phyloP scores from a whole-genome alignment of 1,140 invertebrate species.

The Hycleus cichorii region DNA sequence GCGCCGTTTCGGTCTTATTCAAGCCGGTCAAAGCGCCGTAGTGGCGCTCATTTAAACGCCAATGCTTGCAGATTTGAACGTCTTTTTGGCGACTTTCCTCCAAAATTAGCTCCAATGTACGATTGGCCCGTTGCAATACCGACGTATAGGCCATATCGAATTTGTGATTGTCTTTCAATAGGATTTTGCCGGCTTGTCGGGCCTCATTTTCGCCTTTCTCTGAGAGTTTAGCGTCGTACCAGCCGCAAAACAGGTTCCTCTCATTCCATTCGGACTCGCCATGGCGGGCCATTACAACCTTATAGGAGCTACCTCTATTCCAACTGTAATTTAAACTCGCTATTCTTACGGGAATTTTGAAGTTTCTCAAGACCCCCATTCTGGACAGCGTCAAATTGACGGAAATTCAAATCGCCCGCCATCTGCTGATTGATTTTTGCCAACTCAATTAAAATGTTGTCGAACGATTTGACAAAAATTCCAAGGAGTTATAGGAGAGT shows the following conservation, averaged over 20 bases:
- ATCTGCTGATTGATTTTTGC: no score
- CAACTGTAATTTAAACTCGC: no score
- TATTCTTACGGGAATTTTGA: no score
- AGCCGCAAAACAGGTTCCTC: constrained; percentile 65
- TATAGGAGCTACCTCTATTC: background rate
- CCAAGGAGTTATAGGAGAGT: no score
- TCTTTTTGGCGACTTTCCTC: constrained; percentile 50
- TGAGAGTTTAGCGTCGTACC: constrained; percentile 56
- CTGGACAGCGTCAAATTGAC: no score
- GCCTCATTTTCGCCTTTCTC: constrained; percentile 57
- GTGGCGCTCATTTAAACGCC: constrained; percentile 67
- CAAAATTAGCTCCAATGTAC: constrained; percentile 56
- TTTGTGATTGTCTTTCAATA: constrained; percentile 57
- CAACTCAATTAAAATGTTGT: no score
- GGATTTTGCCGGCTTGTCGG: constrained; percentile 55
- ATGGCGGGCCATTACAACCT: constrained; percentile 52
- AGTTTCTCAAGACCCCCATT: no score
- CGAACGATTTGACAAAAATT: no score
- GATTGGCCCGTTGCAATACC: constrained; percentile 54
- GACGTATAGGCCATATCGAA: constrained; percentile 68
- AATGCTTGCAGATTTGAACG: constrained; percentile 52
- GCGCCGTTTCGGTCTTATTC: constrained; percentile 63
- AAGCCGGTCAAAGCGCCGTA: constrained; percentile 65
- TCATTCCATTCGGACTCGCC: constrained; percentile 71
- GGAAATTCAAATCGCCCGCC: no score